Conservation (phyloP, 2,797 vertebrate species). For the Chromobotia macracanthus region DNA sequence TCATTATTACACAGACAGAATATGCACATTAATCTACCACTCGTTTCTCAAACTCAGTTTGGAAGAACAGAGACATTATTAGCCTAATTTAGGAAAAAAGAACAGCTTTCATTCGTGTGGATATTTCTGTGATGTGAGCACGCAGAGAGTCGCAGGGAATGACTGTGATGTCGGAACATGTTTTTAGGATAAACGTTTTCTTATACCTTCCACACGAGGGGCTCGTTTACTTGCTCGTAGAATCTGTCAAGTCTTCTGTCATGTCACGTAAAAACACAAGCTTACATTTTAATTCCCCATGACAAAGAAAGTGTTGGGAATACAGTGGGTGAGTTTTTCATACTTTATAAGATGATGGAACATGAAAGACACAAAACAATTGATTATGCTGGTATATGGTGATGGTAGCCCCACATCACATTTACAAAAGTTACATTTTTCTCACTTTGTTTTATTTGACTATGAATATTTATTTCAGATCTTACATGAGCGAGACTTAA, state of each 20-base stretch:
- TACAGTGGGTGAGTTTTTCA: slow-evolving; percentile 48
- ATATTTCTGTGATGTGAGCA: not conserved
- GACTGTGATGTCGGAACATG: slow-evolving; percentile 39
- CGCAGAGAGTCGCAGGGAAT: slow-evolving; percentile 17
- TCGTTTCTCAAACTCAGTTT: not conserved
- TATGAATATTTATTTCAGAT: too few species aligned
- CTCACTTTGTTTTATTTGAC: not conserved
- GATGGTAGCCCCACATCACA: not conserved
- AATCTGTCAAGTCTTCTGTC: too few species aligned
- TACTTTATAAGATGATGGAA: slow-evolving; percentile 38
- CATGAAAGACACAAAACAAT: slow-evolving; percentile 42
- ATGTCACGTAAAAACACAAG: slow-evolving; percentile 59
- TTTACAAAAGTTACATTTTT: not conserved
- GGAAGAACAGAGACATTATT: not conserved
- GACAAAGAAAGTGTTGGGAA: slow-evolving; percentile 62
- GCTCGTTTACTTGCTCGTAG: slow-evolving; percentile 47
- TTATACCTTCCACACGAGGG: slow-evolving; percentile 36
- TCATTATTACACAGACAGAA: not conserved
- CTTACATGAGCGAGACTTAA: too few species aligned
- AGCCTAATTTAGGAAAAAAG: slow-evolving; percentile 3
- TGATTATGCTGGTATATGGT: slow-evolving; percentile 24
- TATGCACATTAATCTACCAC: not conserved
- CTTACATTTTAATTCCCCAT: slow-evolving; percentile 66
- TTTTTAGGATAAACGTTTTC: slow-evolving; percentile 46
- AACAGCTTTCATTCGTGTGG: not conserved